A percentile compares a stretch with the other conserved stretches of the same genome.
These are phyloP conservation scores for Bombus pyrosoma DNA, from an alignment of 1,140 invertebrate species.

Conservation along the genomic window DNA sequence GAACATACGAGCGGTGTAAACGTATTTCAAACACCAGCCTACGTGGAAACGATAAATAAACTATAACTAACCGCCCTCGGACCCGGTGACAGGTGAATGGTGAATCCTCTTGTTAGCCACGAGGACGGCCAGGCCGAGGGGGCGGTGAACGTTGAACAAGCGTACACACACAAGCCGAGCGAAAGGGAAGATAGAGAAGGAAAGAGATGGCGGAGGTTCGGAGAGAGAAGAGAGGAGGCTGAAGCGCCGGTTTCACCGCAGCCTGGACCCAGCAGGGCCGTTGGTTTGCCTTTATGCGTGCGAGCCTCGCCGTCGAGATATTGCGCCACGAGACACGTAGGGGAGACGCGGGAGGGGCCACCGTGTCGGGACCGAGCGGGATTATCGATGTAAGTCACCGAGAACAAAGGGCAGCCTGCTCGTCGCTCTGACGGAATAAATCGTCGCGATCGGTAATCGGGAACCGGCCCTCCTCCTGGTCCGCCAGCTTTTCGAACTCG, in stretches of 20 bases:
- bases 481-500: neutral
- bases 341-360: conserved; percentile 36
- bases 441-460: conserved; percentile 56
- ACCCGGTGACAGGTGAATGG: conserved; percentile 80
- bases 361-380: conserved; percentile 52
- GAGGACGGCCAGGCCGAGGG: conserved; percentile 41
- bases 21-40: conserved; percentile 76
- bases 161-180: no score
- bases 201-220: neutral
- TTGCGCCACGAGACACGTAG: conserved; percentile 43
- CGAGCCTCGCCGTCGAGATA: conserved; percentile 55
- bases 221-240: neutral
- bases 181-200: neutral
- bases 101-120: conserved; percentile 80
- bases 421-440: conserved; percentile 57
- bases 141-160: conserved; percentile 9
- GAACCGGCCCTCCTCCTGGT: neutral
- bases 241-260: conserved; percentile 49
- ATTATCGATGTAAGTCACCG: conserved; percentile 69
- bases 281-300: conserved; percentile 52
- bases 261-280: conserved; percentile 43
- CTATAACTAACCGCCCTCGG: conserved; percentile 81
- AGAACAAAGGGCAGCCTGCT: conserved; percentile 63
- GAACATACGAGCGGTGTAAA: conserved; percentile 78
- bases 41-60: conserved; percentile 82